Base-by-base conservation (phyloP, 2,797 vertebrate genomes). In the Enteromius treurensis region DNA sequence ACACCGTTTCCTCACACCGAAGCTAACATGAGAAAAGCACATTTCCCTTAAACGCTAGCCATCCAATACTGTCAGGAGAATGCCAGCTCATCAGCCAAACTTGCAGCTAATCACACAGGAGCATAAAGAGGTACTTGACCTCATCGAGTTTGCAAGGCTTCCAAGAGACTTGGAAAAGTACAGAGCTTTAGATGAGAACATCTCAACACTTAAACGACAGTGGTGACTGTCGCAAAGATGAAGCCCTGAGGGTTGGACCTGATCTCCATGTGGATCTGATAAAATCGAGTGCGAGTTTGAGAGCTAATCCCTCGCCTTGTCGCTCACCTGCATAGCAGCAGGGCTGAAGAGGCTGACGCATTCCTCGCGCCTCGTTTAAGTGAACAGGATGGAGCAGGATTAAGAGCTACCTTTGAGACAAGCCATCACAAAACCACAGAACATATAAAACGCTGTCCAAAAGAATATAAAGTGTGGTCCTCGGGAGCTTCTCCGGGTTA, bases 1-100 rank as follows among this genome's bases (percentile, higher is more conserved):
- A 55, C 93, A 94, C 87, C 49, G 86, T 94, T 94, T 94, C 93
- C 92, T 91, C 86, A 84, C 84, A 89, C 87, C 88, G 89, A 86
- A 89, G 87, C 76, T 84, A 85, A 82, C 77, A 76, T 26, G 64
- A 85, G 76, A 85, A 84, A 86, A 80, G 55, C 76, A 87, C 74
- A 84, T 86, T 88, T 88, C 85, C 58, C 62, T 85, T 83, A 78
- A 82, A 77, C 70, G 77, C 85, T 81, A 84, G 83, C 86, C 79
- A 82, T 89, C 74, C 83, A 90, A 81, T 81, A 83, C 81, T 80
- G 69, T 47, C 51, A 73, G 74, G 74, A 70, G 75, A 76, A 74
- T 55, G 79, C 77, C 82, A 79, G 80, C 68, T 55, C 42, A 79
- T 75, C 60, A 78, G 69, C 75, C 69, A 84, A 58, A 73, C 81